A percentile compares a stretch with the other conserved stretches of the same genome.
phyloP scores from a whole-genome alignment of 2,113 vertebrate species.

The Bufo bufo region DNA sequence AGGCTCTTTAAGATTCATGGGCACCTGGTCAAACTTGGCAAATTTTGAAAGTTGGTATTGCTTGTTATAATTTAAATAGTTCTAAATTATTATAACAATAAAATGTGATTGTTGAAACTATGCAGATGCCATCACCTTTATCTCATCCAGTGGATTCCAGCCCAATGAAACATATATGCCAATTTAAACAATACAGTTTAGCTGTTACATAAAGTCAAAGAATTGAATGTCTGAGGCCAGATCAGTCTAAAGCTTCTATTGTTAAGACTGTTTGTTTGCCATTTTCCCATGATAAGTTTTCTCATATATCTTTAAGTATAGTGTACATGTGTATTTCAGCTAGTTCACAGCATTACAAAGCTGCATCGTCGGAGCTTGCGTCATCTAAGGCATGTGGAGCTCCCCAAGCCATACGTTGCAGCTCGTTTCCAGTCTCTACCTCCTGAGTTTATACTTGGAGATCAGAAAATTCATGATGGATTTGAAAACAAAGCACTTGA shows the following conservation, averaged over 20 bases:
- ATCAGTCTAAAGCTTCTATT: neutral
- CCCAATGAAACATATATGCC: too few relatives aligned
- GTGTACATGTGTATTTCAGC: conserved; percentile 66
- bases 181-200: too few relatives aligned
- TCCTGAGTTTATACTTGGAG: conserved; percentile 82
- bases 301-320: neutral
- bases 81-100: too few relatives aligned
- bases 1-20: too few relatives aligned
- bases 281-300: neutral
- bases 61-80: too few relatives aligned
- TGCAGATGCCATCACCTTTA: too few relatives aligned
- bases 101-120: too few relatives aligned
- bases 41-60: too few relatives aligned
- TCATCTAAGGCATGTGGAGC: conserved; percentile 84
- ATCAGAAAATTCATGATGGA: conserved; percentile 85
- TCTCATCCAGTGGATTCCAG: too few relatives aligned
- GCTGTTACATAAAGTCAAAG: too few relatives aligned
- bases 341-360: conserved; percentile 80
- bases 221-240: neutral
- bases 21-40: too few relatives aligned
- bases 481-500: conserved; percentile 91
- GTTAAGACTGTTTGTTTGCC: neutral
- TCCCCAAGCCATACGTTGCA: conserved; percentile 86
- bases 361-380: conserved; percentile 87
- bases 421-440: conserved; percentile 89